A percentile compares a stretch with the other conserved stretches of the same genome.
phyloP scores from a whole-genome alignment of 2,797 vertebrate genomes.

The Chelon labrosus region DNA sequence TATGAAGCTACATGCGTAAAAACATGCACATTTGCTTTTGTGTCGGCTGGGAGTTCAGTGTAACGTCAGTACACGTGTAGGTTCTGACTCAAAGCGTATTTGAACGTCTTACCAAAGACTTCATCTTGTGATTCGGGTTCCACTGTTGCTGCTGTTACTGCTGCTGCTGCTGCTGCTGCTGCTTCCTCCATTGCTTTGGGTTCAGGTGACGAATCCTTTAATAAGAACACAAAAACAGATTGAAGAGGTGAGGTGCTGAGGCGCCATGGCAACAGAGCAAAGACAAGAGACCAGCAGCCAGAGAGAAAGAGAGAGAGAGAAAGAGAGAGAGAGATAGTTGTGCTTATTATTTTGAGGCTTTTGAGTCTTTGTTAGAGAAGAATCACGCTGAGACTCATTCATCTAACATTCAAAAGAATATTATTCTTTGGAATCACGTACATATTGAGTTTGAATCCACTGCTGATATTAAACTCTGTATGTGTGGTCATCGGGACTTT shows the following conservation, averaged over 20 bases:
- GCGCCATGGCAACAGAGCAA: conserved; percentile 79
- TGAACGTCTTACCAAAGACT: conserved; percentile 81
- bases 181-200: conserved; percentile 30
- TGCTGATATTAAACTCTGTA: neutral
- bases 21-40: neutral
- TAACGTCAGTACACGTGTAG: neutral
- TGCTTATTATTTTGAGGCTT: conserved; percentile 7
- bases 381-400: conserved; percentile 15
- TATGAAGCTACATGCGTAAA: neutral
- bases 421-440: neutral
- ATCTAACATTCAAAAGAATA: conserved; percentile 11
- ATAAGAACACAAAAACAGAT: conserved; percentile 73
- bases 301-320: neutral
- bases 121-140: conserved; percentile 78
- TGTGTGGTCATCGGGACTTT: neutral
- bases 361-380: conserved; percentile 20
- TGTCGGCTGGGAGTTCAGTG: neutral
- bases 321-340: neutral
- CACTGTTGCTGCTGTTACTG: conserved; percentile 17
- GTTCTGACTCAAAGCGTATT: neutral
- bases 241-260: conserved; percentile 63
- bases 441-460: neutral
- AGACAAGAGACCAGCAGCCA: conserved; percentile 40
- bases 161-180: conserved; percentile 22
- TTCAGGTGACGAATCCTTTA: conserved; percentile 75